These are phyloP conservation scores for Falco berigora DNA, from an alignment of 2,797 vertebrate genomes.

Conservation along the genomic window DNA sequence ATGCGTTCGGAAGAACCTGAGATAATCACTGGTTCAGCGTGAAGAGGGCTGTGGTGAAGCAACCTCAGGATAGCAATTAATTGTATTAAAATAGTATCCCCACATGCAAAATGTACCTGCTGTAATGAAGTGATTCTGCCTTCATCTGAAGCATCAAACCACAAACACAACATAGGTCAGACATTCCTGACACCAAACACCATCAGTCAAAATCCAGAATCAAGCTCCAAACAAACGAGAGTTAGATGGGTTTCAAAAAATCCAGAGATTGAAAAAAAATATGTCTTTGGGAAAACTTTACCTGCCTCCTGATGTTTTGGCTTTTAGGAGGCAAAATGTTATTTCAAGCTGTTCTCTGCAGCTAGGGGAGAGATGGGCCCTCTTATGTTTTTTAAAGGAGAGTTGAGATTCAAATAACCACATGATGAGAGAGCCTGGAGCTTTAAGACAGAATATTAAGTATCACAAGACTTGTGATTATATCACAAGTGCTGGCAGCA, in stretches of 20 bases:
- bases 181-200: not conserved
- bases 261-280: not conserved
- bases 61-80: slow-evolving; percentile 18
- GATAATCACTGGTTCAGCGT: not conserved
- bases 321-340: not conserved
- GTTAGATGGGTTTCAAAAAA: not conserved
- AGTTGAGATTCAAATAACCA: not conserved
- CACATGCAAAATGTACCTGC: not conserved
- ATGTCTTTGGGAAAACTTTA: not conserved
- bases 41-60: not conserved
- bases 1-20: slow-evolving; percentile 4
- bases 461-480: not conserved
- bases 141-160: not conserved
- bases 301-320: not conserved
- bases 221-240: not conserved
- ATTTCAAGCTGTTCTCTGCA: slow-evolving; percentile 5
- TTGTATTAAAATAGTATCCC: not conserved
- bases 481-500: not conserved
- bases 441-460: not conserved
- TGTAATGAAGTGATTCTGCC: not conserved
- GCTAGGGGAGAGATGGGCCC: not conserved
- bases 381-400: not conserved
- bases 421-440: not conserved
- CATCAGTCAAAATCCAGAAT: not conserved
- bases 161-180: not conserved